Percentiles rank a stretch among this genome's conserved stretches.
These are phyloP conservation scores for Argentina silus DNA, from an alignment of 2,797 vertebrate species.

Conservation along the genomic window DNA sequence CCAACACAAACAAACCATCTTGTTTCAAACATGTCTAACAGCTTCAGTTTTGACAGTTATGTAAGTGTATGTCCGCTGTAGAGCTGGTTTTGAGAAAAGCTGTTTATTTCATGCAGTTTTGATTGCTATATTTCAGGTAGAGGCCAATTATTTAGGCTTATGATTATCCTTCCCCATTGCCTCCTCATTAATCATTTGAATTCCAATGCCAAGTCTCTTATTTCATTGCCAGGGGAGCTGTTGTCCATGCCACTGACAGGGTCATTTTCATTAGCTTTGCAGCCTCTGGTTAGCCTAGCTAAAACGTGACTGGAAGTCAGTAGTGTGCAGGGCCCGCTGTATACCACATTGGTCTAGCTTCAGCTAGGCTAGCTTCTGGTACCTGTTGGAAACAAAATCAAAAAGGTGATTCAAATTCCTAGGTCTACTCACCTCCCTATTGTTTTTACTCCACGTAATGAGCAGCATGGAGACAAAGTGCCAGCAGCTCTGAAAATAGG, in stretches of 20 bases:
- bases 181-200: neutral
- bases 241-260: neutral
- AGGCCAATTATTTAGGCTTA: neutral
- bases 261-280: neutral
- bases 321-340: neutral
- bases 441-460: neutral
- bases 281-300: neutral
- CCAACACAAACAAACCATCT: neutral
- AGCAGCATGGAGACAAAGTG: neutral
- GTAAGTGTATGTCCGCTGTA: neutral
- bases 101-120: neutral
- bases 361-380: too few species aligned
- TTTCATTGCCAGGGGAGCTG: neutral
- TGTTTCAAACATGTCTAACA: neutral
- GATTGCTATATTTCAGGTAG: neutral
- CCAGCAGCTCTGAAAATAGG: too few species aligned
- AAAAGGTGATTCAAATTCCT: too few species aligned
- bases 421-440: neutral
- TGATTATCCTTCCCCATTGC: neutral
- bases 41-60: neutral
- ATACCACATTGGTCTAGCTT: too few species aligned
- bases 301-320: neutral
- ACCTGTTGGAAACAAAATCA: too few species aligned
- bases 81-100: neutral
- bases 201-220: neutral